Evolutionary conservation across 2,113 vertebrate genomes (phyloP), one percentile per base, ranked within the genome.

Genomic region (Cyanoramphus novaezelandiae): DNA sequence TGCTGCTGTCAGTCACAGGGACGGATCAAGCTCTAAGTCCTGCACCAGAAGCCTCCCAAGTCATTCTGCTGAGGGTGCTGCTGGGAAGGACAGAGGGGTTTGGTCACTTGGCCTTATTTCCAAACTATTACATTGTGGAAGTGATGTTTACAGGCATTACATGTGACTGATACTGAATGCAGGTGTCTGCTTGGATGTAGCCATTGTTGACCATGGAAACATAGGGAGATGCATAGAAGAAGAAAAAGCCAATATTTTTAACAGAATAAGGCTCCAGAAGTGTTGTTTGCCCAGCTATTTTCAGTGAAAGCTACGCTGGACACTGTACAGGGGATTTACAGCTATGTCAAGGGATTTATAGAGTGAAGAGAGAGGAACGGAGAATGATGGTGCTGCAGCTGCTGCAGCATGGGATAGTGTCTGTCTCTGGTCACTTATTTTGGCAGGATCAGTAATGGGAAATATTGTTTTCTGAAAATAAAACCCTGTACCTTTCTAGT

Each of bases 21-120:
- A 98, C 97, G 93, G 96, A 98, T 96, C 95, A 96, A 87, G 97
- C 77, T 53, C 97, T 59, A 98, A 98, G 98, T 98, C 97, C 97
- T 97, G 87, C 89, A 89, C 86, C 88, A 29, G 67, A 88, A 67
- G 47, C 76, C 79, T 59, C 84, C 79, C 83, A 67, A 92, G 91
- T 86, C 87, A 74, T 1, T 23, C 65, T 95, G 67, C 79, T 71
- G 80, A 75, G 47, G 53, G 84, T 60, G 68, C 20, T 64, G 62
- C 47, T 86, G 80, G 79, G 59, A 75, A 70, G 57, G 74, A 60
- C 35, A 62, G 31, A 53, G 65, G 59, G 49, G 3, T 71, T 89
- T 77, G 84, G 85, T 72, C 90, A 79, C 74, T 75, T 39, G 75
- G 84, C 67, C 57, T 65, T 82, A 68, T 77, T 91, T 91, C 62